phyloP scores from a whole-genome alignment of 2,888 invertebrate genomes.

The Palloptera scutellata region DNA sequence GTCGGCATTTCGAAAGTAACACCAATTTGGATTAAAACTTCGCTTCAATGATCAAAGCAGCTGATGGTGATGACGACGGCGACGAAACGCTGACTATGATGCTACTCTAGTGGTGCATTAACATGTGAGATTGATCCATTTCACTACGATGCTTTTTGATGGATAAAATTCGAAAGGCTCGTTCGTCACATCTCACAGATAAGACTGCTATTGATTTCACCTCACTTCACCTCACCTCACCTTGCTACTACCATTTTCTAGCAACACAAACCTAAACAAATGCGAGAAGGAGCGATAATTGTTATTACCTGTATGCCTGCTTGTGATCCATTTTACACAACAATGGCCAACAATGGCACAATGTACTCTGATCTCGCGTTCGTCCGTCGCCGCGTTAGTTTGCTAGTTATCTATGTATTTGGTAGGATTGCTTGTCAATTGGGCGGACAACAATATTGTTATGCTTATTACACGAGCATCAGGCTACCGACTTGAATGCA shows the following conservation, averaged over 20 bases:
- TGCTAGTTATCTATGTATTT: constrained; percentile 30
- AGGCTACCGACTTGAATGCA: constrained; percentile 51
- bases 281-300: too few species aligned
- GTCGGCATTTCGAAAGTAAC: constrained; percentile 43
- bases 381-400: constrained; percentile 14
- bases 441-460: constrained; percentile 60
- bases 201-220: constrained; percentile 61
- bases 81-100: constrained; percentile 26
- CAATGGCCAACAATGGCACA: constrained; percentile 17
- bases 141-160: constrained; percentile 35
- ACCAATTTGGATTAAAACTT: constrained; percentile 59
- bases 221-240: too few species aligned
- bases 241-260: constrained; percentile 16
- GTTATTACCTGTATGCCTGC: constrained; percentile 5
- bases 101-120: constrained; percentile 34
- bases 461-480: constrained; percentile 57
- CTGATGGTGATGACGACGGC: constrained; percentile 39
- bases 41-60: constrained; percentile 58
- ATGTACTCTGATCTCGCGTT: constrained; percentile 16
- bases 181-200: constrained; percentile 44
- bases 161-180: constrained; percentile 37
- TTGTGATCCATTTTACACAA: constrained; percentile 53
- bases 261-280: constrained; percentile 1
- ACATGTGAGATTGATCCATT: constrained; percentile 38
- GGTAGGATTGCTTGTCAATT: constrained; percentile 46